Evolutionary conservation across 2,113 vertebrate genomes (phyloP).

Genomic region (Anas platyrhynchos): DNA sequence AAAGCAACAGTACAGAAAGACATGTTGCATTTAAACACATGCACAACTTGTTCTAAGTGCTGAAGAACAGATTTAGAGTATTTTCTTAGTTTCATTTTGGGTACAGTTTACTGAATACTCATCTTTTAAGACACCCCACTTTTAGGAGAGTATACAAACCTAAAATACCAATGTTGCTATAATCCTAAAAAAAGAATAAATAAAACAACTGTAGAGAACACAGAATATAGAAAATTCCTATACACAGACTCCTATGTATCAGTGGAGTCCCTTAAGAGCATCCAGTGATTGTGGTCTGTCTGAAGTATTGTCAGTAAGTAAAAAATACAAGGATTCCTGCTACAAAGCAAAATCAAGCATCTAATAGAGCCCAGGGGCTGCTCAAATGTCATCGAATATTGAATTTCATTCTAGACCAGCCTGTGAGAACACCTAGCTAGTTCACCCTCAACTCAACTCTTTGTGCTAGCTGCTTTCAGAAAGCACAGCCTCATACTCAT

Average conservation of each 20-base stretch:
- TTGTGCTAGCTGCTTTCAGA: not conserved
- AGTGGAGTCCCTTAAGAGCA: not conserved
- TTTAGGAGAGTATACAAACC: not conserved
- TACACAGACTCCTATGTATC: not conserved
- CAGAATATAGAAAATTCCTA: not conserved
- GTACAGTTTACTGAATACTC: not conserved
- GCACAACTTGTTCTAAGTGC: not conserved
- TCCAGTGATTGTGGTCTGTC: not conserved
- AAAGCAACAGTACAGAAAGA: not conserved
- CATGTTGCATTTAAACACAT: not conserved
- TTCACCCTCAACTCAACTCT: not conserved
- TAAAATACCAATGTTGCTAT: not conserved
- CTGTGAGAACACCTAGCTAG: not conserved
- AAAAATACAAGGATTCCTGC: not conserved
- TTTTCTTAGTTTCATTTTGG: constrained; percentile 2
- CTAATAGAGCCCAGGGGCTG: not conserved
- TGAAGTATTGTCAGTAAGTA: not conserved
- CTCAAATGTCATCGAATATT: not conserved
- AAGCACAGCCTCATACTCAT: not conserved
- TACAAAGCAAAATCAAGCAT: not conserved
- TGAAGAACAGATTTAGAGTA: not conserved
- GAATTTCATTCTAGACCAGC: not conserved
- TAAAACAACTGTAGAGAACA: not conserved
- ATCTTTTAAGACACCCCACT: not conserved
- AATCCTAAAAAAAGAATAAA: not conserved